Percentiles rank a stretch among this genome's conserved stretches.
Evolutionary conservation across 2,797 vertebrate genomes (phyloP).

Genomic region (Geotrypetes seraphini): DNA sequence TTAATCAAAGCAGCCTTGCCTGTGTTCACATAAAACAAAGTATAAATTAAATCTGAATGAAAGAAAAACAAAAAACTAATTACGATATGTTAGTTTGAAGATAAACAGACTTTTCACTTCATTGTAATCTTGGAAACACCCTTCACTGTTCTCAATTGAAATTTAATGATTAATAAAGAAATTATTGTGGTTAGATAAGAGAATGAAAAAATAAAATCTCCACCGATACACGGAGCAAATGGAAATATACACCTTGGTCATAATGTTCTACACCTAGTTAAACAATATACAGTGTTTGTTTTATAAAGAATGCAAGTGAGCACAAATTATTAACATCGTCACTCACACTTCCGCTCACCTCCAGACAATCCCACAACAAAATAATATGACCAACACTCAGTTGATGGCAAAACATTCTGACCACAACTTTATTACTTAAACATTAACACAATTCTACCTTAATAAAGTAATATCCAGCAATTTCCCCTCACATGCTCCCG

Average conservation of each 20-base stretch:
- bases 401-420: too few relatives aligned
- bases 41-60: slow-evolving; percentile 10
- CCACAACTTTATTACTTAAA: too few relatives aligned
- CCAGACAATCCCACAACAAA: too few relatives aligned
- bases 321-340: too few relatives aligned
- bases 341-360: too few relatives aligned
- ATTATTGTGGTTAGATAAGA: slow-evolving; percentile 20
- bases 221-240: slow-evolving; percentile 29
- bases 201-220: slow-evolving; percentile 29
- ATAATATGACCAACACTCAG: too few relatives aligned
- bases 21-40: slow-evolving; percentile 27
- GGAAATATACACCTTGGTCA: slow-evolving; percentile 23
- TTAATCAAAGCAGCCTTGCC: slow-evolving; percentile 17
- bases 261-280: slow-evolving; percentile 26
- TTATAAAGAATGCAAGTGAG: too few relatives aligned
- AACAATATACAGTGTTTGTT: too few relatives aligned
- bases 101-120: slow-evolving; percentile 28
- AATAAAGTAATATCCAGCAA: too few relatives aligned
- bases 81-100: slow-evolving; percentile 23
- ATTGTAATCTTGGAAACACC: slow-evolving; percentile 31
- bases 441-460: too few relatives aligned
- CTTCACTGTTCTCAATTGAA: slow-evolving; percentile 31
- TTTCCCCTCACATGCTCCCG: too few relatives aligned
- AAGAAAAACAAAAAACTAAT: slow-evolving; percentile 9
- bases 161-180: slow-evolving; percentile 31